A percentile compares a stretch with the other conserved stretches of the same genome.
Evolutionary conservation across 2,888 invertebrate genomes (phyloP).

Genomic region (Polydrusus cervinus): DNA sequence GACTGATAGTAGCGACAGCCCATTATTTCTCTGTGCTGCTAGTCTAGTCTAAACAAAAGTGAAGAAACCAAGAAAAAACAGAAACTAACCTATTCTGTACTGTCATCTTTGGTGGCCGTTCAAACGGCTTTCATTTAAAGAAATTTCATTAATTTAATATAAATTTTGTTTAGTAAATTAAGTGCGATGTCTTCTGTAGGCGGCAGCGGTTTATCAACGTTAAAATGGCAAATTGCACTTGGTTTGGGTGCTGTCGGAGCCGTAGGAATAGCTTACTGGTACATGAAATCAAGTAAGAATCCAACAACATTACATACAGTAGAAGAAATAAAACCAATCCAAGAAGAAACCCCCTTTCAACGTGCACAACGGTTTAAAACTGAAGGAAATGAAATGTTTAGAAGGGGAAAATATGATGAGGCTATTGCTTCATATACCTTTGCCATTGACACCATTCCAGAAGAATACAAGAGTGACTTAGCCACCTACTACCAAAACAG

Average conservation of each 20-base stretch:
- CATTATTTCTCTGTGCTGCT: too few species aligned
- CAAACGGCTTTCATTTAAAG: slow-evolving; percentile 17
- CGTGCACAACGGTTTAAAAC: slow-evolving; percentile 87
- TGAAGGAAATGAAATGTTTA: slow-evolving; percentile 92
- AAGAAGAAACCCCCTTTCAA: slow-evolving; percentile 77
- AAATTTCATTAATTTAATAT: slow-evolving; percentile 8
- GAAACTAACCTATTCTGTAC: slow-evolving; percentile 16
- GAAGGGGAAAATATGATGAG: slow-evolving; percentile 90
- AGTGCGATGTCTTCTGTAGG: slow-evolving; percentile 58
- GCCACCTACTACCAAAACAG: slow-evolving; percentile 97
- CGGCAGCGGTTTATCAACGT: slow-evolving; percentile 71
- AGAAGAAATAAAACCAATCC: slow-evolving; percentile 50
- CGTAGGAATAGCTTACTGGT: slow-evolving; percentile 81
- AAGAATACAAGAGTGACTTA: slow-evolving; percentile 81
- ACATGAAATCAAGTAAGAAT: slow-evolving; percentile 72
- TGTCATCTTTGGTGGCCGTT: slow-evolving; percentile 20
- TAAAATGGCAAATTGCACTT: slow-evolving; percentile 91
- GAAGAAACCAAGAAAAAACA: neutral
- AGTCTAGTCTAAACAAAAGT: too few species aligned
- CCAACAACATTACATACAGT: slow-evolving; percentile 52
- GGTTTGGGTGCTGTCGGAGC: slow-evolving; percentile 89
- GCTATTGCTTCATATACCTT: slow-evolving; percentile 92
- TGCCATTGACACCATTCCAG: slow-evolving; percentile 93
- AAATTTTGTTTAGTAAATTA: slow-evolving; percentile 29
- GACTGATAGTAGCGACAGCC: too few species aligned